Evolutionary conservation across 2,113 vertebrate species (phyloP), one percentile per base, ranked within the genome.

Genomic region (Eubucco bourcierii): DNA sequence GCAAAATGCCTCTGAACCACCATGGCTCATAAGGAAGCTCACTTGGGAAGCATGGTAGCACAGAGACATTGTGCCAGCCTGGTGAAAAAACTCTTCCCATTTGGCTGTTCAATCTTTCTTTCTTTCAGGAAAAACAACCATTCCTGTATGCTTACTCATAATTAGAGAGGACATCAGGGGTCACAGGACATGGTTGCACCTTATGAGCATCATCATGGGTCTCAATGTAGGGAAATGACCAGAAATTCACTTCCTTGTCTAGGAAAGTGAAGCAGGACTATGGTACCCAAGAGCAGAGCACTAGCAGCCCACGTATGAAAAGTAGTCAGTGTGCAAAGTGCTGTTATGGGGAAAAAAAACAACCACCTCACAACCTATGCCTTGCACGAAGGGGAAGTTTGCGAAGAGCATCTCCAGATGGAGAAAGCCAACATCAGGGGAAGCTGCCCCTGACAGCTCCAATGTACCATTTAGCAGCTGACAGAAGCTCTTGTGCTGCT

Each of bases 1-100:
- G 13, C 34, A 84, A 65, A 86, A 5, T 9, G 72, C 5, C 12
- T n/a, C 47, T 59, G 68, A 80, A 50, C 8, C 18, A 21, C 29
- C 15, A 12, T 28, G n/a, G 27, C 12, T 88, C 5, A 0, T 31
- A 80, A 39, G 27, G 12, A 19, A 52, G 50, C 50, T 52, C 50
- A 52, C 50, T 52, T n/a, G 25, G n/a, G n/a, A 63, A 25, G 8
- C 2, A 0, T 20, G 6, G 33, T 15, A 9, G 34, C 46, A 75
- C 3, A n/a, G n/a, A 53, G n/a, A 53, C 6, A 3, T 28, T 58
- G 15, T 25, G 31, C 3, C 1, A 1, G 41, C 18, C n/a, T n/a
- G 19, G 10, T 83, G 28, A 41, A 86, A 86, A 67, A 79, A 24
- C 3, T 15, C 7, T 31, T 80, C 34, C 31, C 14, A 11, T 15